Evolutionary conservation across 2,797 vertebrate genomes (phyloP).

Genomic region (Buceros bicornis): DNA sequence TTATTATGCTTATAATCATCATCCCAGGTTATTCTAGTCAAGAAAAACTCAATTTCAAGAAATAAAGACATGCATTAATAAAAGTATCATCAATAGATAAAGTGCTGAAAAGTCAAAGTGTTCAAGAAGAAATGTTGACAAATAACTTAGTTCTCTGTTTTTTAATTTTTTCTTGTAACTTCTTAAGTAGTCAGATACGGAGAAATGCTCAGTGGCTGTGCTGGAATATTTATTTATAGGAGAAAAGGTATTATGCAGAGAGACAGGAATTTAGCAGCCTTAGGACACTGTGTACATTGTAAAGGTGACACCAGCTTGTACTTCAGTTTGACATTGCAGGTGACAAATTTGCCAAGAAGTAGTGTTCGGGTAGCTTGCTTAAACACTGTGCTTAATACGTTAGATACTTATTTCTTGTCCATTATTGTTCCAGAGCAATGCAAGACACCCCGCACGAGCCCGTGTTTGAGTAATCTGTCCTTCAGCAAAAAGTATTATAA

Average conservation of each 20-base stretch:
- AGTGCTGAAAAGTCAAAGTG: background rate
- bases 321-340: background rate
- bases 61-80: background rate
- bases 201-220: background rate
- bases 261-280: background rate
- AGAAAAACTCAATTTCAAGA: background rate
- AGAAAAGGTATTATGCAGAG: background rate
- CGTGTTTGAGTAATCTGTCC: background rate
- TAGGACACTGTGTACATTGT: background rate
- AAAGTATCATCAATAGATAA: background rate
- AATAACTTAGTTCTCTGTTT: background rate
- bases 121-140: background rate
- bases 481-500: background rate
- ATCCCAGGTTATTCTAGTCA: background rate
- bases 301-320: background rate
- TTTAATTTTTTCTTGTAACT: background rate
- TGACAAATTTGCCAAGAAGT: background rate
- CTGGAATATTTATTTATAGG: background rate
- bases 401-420: background rate
- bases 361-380: background rate
- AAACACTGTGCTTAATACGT: background rate
- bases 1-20: background rate
- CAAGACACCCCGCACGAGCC: background rate
- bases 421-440: background rate
- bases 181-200: background rate